phyloP scores from a whole-genome alignment of 2,113 vertebrate species.

The Anas platyrhynchos region DNA sequence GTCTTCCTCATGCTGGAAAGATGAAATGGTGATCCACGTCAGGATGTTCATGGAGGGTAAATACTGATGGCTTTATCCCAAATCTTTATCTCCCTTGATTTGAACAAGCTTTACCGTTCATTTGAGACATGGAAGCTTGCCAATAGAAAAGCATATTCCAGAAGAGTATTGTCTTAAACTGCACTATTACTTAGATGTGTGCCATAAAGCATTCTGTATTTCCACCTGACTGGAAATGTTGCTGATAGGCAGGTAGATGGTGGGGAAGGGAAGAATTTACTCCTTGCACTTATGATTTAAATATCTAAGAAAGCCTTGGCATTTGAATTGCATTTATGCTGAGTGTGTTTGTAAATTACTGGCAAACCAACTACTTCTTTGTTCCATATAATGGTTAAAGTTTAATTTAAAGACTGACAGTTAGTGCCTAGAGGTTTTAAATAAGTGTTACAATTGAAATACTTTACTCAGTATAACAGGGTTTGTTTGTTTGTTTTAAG shows the following conservation, averaged over 20 bases:
- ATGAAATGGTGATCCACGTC: background rate
- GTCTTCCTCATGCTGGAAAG: background rate
- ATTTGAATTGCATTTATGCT: background rate
- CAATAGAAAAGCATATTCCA: background rate
- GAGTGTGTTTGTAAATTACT: background rate
- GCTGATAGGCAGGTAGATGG: background rate
- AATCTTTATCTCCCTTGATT: background rate
- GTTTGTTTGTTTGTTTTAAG: background rate
- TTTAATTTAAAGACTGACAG: background rate
- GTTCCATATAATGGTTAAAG: background rate
- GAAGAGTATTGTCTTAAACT: background rate
- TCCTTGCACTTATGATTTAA: background rate
- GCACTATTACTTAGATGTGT: background rate
- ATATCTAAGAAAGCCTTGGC: background rate
- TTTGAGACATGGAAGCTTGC: background rate
- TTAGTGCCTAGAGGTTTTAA: background rate
- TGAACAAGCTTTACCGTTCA: background rate
- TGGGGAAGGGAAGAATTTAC: background rate
- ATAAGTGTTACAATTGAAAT: background rate
- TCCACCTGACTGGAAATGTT: background rate
- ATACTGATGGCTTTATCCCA: background rate
- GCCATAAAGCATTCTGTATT: conserved; percentile 3
- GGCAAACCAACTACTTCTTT: background rate
- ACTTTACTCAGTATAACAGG: background rate
- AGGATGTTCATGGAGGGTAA: background rate